These are phyloP conservation scores for Morbakka virulenta DNA, from an alignment of 30 jellyfish, hydroid and myxozoan genomes.

Conservation along the genomic window DNA sequence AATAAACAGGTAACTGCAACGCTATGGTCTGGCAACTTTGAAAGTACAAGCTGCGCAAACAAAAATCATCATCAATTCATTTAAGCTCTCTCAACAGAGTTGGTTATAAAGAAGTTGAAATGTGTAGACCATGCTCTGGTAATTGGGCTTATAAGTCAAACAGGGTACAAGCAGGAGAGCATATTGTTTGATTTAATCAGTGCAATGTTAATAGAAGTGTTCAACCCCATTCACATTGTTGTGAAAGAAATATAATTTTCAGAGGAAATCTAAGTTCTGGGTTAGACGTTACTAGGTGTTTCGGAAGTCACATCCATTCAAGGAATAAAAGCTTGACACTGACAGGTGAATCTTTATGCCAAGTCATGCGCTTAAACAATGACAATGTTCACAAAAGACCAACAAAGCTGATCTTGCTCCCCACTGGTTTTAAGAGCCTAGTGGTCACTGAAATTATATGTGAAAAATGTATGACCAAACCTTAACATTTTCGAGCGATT, in stretches of 20 bases:
- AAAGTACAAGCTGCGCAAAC: conserved; percentile 1
- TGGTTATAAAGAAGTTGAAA: neutral
- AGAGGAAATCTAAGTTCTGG: neutral
- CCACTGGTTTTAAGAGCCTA: too few relatives aligned
- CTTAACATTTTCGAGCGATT: too few relatives aligned
- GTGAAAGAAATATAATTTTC: conserved; percentile 13
- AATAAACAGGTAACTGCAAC: neutral
- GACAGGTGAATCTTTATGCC: too few relatives aligned
- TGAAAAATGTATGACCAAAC: neutral
- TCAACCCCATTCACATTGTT: conserved; percentile 10
- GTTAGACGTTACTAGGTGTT: neutral
- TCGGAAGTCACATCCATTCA: neutral
- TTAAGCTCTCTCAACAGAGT: neutral
- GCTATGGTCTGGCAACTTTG: neutral
- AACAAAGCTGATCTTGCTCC: neutral
- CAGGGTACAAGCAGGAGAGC: neutral
- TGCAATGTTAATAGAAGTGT: conserved; percentile 14
- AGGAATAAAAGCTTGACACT: conserved; percentile 12
- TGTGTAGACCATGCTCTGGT: conserved; percentile 9
- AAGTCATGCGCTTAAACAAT: neutral
- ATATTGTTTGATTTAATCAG: too few relatives aligned
- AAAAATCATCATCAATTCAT: neutral
- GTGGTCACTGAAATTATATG: neutral
- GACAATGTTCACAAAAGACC: neutral
- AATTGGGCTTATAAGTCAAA: conserved; percentile 1